Conservation (phyloP, 2,888 invertebrate genomes). For the Meliscaeva auricollis region DNA sequence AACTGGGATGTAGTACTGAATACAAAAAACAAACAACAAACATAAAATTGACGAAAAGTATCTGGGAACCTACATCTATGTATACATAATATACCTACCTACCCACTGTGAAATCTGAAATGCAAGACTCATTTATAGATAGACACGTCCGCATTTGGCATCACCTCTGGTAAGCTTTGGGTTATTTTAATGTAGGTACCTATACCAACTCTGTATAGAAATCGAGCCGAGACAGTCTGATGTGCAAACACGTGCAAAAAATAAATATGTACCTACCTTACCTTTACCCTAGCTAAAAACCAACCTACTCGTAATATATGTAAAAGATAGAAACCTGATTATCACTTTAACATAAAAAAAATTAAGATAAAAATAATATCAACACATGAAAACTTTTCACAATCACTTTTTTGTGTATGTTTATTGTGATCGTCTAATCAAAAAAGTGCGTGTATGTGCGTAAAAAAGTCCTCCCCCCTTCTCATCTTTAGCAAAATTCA, state of each 20-base stretch:
- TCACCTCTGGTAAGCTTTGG: conserved; percentile 12
- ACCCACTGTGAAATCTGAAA: no score
- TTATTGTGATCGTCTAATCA: conserved; percentile 66
- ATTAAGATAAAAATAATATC: conserved; percentile 11
- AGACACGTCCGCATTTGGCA: conserved; percentile 23
- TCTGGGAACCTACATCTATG: not conserved
- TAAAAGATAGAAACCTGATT: conserved; percentile 61
- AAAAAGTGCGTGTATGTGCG: conserved; percentile 58
- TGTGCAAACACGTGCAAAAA: conserved; percentile 65
- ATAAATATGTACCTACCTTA: not conserved
- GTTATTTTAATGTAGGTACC: conserved; percentile 21
- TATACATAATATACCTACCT: not conserved
- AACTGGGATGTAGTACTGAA: conserved; percentile 44
- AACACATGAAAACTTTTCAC: conserved; percentile 58
- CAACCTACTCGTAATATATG: conserved; percentile 20
- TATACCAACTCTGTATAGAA: no score
- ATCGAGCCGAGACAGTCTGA: conserved; percentile 28
- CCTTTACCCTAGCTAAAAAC: no score
- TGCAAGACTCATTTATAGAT: conserved; percentile 51
- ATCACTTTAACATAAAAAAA: conserved; percentile 46
- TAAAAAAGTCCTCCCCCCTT: not conserved
- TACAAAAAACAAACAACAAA: conserved; percentile 14
- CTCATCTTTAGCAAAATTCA: not conserved
- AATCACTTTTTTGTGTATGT: conserved; percentile 59
- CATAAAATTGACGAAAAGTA: conserved; percentile 21